Percentiles rank a stretch among this genome's conserved stretches.
Conservation (phyloP, 35 echinoderm and acorn worm species). For the Anneissia japonica region DNA sequence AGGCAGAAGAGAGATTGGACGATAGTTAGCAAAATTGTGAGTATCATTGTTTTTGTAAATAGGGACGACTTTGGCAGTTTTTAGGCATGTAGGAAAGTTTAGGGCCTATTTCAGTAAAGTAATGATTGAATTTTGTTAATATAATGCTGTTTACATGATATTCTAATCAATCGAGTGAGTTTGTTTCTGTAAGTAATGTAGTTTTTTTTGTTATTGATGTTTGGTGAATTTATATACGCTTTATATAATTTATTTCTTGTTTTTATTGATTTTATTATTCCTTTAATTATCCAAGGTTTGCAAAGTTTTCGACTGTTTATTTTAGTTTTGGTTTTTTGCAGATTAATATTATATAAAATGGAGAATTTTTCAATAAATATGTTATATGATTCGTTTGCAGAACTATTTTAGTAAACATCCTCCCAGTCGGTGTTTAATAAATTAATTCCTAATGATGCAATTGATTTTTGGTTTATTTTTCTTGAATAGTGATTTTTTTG, state of each 20-base stretch:
- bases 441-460: background rate
- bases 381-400: background rate
- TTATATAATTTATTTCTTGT: background rate
- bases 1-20: conserved; percentile 45
- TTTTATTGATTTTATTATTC: background rate
- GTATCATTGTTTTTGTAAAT: conserved; percentile 28
- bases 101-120: conserved; percentile 39
- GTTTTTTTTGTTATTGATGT: background rate
- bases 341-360: background rate
- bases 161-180: too few species aligned
- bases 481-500: background rate
- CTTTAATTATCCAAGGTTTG: background rate
- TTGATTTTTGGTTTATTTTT: background rate
- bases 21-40: conserved; percentile 14
- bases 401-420: background rate
- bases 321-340: background rate
- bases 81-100: conserved; percentile 25
- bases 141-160: too few species aligned
- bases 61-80: conserved; percentile 31
- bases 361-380: background rate
- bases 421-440: too few species aligned
- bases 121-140: conserved; percentile 37
- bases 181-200: too few species aligned
- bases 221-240: background rate
- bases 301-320: background rate